These are phyloP conservation scores for Andrena cerasifolii DNA, from an alignment of 1,140 invertebrate genomes.

Conservation along the genomic window DNA sequence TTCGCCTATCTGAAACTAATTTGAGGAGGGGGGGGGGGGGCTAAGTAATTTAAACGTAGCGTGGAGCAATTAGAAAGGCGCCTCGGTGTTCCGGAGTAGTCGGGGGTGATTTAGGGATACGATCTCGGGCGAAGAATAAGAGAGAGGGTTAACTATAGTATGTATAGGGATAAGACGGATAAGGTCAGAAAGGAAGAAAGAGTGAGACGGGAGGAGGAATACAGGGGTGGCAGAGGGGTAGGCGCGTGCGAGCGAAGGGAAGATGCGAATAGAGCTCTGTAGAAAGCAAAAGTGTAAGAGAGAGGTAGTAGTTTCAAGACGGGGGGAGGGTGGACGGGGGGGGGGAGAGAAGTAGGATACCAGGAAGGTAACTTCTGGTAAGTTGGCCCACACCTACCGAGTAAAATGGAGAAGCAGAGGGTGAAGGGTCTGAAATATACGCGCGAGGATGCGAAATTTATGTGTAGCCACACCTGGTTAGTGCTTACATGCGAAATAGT, in stretches of 20 bases:
- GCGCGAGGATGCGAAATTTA: slow-evolving; percentile 81
- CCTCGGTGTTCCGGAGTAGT: slow-evolving; percentile 68
- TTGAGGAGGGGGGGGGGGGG: slow-evolving; percentile 67
- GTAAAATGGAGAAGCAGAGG: slow-evolving; percentile 70
- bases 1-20: slow-evolving; percentile 80
- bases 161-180: slow-evolving; percentile 58
- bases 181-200: slow-evolving; percentile 33
- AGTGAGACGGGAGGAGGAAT: slow-evolving; percentile 9
- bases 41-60: slow-evolving; percentile 81
- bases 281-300: slow-evolving; percentile 60
- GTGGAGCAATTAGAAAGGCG: slow-evolving; percentile 78
- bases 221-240: no score
- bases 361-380: slow-evolving; percentile 78
- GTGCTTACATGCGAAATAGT: slow-evolving; percentile 81
- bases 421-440: slow-evolving; percentile 78
- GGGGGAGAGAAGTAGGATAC: slow-evolving; percentile 55
- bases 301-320: no score
- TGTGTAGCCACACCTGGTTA: slow-evolving; percentile 82
- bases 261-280: not conserved
- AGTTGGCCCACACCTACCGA: slow-evolving; percentile 74
- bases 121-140: slow-evolving; percentile 77
- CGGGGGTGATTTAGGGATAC: slow-evolving; percentile 78
- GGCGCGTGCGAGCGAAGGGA: no score
- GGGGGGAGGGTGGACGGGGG: slow-evolving; percentile 41
- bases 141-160: slow-evolving; percentile 66